Evolutionary conservation across 64 coral and sea anemone species (phyloP), one percentile per base, ranked within the genome.

Genomic region (Porites lutea): DNA sequence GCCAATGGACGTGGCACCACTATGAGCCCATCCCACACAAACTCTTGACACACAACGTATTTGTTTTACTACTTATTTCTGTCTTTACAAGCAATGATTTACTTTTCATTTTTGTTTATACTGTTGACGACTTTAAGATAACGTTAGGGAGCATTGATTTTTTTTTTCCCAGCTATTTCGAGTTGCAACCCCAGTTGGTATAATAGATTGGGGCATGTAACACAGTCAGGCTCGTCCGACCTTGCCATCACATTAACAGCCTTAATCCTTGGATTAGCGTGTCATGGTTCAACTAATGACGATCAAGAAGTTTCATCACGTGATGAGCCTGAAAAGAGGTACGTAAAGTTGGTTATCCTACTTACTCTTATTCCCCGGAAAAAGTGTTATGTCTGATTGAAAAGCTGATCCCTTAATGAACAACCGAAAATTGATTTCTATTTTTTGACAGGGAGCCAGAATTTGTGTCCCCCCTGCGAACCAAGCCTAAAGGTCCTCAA

Each of bases 391-490:
- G 27, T 1, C 27, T 37, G 27, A 37, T 37, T 37, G 27, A 37
- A 37, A 37, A 0, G 27, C 27, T 37, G 27, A 37, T 37, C 27
- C 27, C 27, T 37, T 37, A 37, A 37, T 37, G 27, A 37, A 37
- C 27, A 37, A 37, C 27, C 27, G 27, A 37, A 37, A 37, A 37
- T 37, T 51, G 12, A 45, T 62, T 81, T 4, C 11, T 20, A 6
- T 12, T 13, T 61, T 77, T 84, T 51, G 12, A 50, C 46, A 84
- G 81, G 61, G 59, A 75, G 55, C 44, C 76, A 15, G 55, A 61
- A 52, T 92, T 92, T 62, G 82, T 92, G n/a, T 92, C 90, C 12
- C 90, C 90, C 57, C 14, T 92, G 58, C 71, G 90, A 3, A 77
- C 82, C 8, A 49, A 2, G 62, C 69, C 90, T 4, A 82, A 74